Evolutionary conservation across 2,797 vertebrate species (phyloP).

Genomic region (Sarcophilus harrisii): DNA sequence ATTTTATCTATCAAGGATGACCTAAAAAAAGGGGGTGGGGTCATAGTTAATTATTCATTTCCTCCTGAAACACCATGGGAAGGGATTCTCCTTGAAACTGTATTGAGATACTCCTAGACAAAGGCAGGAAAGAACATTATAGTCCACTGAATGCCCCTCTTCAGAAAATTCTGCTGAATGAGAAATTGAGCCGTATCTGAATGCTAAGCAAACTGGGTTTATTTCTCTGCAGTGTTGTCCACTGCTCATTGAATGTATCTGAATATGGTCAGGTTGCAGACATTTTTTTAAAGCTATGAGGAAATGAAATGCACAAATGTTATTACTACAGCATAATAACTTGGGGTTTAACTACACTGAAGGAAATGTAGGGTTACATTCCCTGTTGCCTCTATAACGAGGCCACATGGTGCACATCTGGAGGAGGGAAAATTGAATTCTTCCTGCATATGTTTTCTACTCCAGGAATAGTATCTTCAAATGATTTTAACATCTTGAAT

Average conservation of each 20-base stretch:
- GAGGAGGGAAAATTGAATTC: conserved; percentile 18
- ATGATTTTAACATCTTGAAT: conserved; percentile 65
- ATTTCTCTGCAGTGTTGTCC: background rate
- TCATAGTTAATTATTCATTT: conserved; percentile 50
- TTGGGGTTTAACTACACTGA: background rate
- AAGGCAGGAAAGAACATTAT: conserved; percentile 57
- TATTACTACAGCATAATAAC: conserved; percentile 11
- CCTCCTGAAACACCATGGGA: conserved; percentile 50
- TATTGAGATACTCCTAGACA: conserved; percentile 65
- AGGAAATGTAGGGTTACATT: conserved; percentile 20
- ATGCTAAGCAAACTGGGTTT: background rate
- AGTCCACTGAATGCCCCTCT: conserved; percentile 19
- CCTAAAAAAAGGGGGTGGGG: conserved; percentile 20
- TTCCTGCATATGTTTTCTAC: conserved; percentile 47
- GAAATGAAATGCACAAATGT: conserved; percentile 16
- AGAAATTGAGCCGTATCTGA: conserved; percentile 13
- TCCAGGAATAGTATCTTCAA: conserved; percentile 60
- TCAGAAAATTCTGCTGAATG: conserved; percentile 58
- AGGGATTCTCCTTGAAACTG: background rate
- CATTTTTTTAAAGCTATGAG: background rate
- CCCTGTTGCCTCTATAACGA: background rate
- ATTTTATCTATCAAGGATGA: conserved; percentile 63
- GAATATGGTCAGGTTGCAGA: background rate
- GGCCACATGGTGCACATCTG: conserved; percentile 39
- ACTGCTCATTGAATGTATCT: conserved; percentile 6